Evolutionary conservation across 2,797 vertebrate genomes (phyloP).

Genomic region (Sebastes dallii): DNA sequence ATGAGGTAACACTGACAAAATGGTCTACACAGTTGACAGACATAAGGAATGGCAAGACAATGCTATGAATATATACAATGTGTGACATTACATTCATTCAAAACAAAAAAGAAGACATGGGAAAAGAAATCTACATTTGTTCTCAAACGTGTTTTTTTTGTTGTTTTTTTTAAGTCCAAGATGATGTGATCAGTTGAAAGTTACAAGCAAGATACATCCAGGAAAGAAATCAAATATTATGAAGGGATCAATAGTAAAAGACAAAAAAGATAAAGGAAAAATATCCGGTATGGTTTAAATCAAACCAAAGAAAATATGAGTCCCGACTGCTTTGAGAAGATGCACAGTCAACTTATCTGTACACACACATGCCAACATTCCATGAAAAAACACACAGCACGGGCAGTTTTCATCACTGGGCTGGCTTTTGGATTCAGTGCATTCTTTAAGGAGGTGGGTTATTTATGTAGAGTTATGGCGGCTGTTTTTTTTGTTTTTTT

Average conservation of each 20-base stretch:
- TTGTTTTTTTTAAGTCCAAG: conserved; percentile 48
- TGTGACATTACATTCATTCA: conserved; percentile 73
- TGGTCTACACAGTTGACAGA: conserved; percentile 66
- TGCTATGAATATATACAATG: conserved; percentile 70
- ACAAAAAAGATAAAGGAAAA: conserved; percentile 51
- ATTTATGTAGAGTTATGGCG: conserved; percentile 62
- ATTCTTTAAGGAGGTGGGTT: conserved; percentile 66
- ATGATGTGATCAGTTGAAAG: conserved; percentile 61
- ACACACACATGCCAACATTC: conserved; percentile 73
- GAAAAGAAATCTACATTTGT: conserved; percentile 65
- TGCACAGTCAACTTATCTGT: conserved; percentile 63
- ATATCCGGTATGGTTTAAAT: conserved; percentile 69
- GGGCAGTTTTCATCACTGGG: conserved; percentile 76
- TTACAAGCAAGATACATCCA: conserved; percentile 73
- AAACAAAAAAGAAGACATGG: conserved; percentile 52
- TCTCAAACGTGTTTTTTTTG: conserved; percentile 58
- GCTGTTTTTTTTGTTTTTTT: conserved; percentile 33
- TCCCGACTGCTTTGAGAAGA: conserved; percentile 69
- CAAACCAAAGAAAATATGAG: conserved; percentile 72
- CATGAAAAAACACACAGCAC: conserved; percentile 66
- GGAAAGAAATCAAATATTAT: conserved; percentile 70
- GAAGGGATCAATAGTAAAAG: conserved; percentile 63
- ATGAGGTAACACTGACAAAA: conserved; percentile 62
- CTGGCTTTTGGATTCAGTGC: conserved; percentile 76
- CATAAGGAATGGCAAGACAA: conserved; percentile 69